A percentile compares a stretch with the other conserved stretches of the same genome.
phyloP scores from a whole-genome alignment of 2,113 vertebrate genomes.

The Pomatostomus ruficeps region DNA sequence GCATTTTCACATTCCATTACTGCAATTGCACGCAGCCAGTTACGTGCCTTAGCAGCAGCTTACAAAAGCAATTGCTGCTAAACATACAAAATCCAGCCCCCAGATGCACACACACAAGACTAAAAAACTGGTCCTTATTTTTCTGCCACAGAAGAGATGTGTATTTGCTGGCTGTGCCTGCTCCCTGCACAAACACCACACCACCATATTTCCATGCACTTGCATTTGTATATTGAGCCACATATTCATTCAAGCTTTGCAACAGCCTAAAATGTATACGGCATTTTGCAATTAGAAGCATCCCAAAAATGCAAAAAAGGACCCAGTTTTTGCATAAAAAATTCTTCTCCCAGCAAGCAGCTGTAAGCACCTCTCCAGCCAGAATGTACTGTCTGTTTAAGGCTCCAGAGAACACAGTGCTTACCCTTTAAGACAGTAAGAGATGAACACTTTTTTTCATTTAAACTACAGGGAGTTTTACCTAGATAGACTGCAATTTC shows the following conservation, averaged over 20 bases:
- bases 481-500: slow-evolving; percentile 65
- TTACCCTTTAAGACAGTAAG: slow-evolving; percentile 51
- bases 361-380: background rate
- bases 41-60: slow-evolving; percentile 52
- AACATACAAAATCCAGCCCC: slow-evolving; percentile 49
- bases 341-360: slow-evolving; percentile 2
- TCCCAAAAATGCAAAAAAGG: slow-evolving; percentile 45
- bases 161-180: slow-evolving; percentile 6
- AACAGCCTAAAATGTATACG: background rate
- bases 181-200: slow-evolving; percentile 29
- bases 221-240: background rate
- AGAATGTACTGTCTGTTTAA: slow-evolving; percentile 8
- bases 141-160: slow-evolving; percentile 18
- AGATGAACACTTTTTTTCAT: slow-evolving; percentile 55
- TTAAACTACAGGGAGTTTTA: slow-evolving; percentile 60
- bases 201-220: background rate
- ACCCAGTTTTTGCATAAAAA: background rate
- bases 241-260: slow-evolving; percentile 27
- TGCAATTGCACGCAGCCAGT: slow-evolving; percentile 53
- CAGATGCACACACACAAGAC: slow-evolving; percentile 2
- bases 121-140: slow-evolving; percentile 42
- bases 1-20: slow-evolving; percentile 56
- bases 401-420: background rate
- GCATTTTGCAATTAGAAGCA: slow-evolving; percentile 18
- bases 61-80: slow-evolving; percentile 55